Evolutionary conservation across 1,140 invertebrate genomes (phyloP).

Genomic region (Himalopsyche phryganea): DNA sequence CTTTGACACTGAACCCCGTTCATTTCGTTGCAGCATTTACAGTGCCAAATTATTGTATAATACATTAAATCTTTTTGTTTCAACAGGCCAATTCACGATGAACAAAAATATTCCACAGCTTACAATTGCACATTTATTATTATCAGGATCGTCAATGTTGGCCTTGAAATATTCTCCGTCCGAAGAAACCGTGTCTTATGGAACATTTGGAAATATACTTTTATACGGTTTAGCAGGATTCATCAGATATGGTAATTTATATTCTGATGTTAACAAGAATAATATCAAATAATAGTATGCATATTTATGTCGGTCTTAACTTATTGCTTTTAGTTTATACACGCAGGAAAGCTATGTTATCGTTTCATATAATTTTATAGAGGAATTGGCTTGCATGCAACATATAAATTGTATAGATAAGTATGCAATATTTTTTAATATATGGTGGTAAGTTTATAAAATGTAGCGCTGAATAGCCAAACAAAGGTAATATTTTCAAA

Average conservation of each 20-base stretch:
- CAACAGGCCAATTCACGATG: slow-evolving; percentile 4
- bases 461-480: no score
- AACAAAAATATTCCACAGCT: slow-evolving; percentile 20
- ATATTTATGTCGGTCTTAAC: neutral
- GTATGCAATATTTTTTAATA: no score
- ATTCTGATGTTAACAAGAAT: neutral
- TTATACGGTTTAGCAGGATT: slow-evolving; percentile 28
- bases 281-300: neutral
- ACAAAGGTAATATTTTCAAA: no score
- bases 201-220: slow-evolving; percentile 29
- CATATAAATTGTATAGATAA: no score
- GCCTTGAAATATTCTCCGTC: slow-evolving; percentile 26
- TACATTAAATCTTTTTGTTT: no score
- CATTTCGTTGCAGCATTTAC: no score
- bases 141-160: slow-evolving; percentile 22
- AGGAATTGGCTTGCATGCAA: no score
- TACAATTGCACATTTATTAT: slow-evolving; percentile 20
- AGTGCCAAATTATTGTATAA: no score
- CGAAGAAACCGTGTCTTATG: slow-evolving; percentile 18
- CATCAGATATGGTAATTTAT: slow-evolving; percentile 27
- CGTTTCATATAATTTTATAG: no score
- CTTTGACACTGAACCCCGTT: neutral
- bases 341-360: neutral
- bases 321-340: neutral
- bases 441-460: no score